These are phyloP conservation scores for Antrozous pallidus DNA, from an alignment of 2,797 vertebrate genomes.

Conservation along the genomic window DNA sequence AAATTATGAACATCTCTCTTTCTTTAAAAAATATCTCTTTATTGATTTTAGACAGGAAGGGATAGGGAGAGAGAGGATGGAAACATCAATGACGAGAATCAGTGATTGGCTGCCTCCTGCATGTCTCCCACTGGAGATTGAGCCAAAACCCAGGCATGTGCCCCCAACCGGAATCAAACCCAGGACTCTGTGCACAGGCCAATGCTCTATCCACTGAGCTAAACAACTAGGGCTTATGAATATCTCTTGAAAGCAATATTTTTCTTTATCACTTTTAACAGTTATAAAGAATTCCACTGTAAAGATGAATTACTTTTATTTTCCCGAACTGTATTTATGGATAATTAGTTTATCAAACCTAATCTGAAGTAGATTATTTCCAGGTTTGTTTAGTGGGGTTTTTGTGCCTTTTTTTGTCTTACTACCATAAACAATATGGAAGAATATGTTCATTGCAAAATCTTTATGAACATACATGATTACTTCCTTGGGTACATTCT, in stretches of 20 bases:
- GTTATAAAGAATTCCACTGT: slow-evolving; percentile 4
- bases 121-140: too few species aligned
- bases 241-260: neutral
- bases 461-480: neutral
- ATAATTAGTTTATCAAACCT: neutral
- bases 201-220: too few species aligned
- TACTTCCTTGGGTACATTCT: slow-evolving; percentile 14
- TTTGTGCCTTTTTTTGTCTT: neutral
- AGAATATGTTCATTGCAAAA: neutral
- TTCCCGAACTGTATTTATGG: neutral
- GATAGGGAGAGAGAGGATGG: too few species aligned
- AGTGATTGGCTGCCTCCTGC: too few species aligned
- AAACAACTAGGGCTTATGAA: neutral
- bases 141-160: too few species aligned
- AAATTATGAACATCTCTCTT: neutral
- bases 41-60: too few species aligned
- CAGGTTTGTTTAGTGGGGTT: neutral
- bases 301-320: slow-evolving; percentile 23
- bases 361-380: neutral
- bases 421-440: neutral
- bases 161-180: too few species aligned
- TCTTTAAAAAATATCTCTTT: too few species aligned
- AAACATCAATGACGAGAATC: too few species aligned
- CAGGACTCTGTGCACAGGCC: too few species aligned
- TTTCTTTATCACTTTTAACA: neutral